These are phyloP conservation scores for Taxidea taxus DNA, from an alignment of 2,113 vertebrate genomes.

Conservation along the genomic window DNA sequence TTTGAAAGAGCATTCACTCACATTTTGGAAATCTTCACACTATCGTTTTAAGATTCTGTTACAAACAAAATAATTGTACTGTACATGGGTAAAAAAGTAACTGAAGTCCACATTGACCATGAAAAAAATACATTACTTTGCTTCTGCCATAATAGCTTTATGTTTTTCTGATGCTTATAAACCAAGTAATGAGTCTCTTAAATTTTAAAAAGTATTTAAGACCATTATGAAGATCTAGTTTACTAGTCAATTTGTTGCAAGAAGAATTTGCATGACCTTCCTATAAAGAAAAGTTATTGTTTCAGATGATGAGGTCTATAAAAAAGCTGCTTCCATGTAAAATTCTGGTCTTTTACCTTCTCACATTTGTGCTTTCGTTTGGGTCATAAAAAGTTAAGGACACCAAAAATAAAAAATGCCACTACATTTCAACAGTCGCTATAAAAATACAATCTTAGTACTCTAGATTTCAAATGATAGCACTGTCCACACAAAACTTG, in stretches of 20 bases:
- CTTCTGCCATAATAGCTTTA: neutral
- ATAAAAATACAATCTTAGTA: constrained; percentile 39
- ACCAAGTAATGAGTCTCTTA: constrained; percentile 46
- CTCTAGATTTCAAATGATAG: neutral
- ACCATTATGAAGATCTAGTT: constrained; percentile 28
- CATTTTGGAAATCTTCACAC: constrained; percentile 11
- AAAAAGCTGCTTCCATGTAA: constrained; percentile 52
- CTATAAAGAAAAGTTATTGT: constrained; percentile 60
- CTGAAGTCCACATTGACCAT: neutral
- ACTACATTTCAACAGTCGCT: constrained; percentile 39
- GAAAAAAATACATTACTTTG: constrained; percentile 30
- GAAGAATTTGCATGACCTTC: neutral
- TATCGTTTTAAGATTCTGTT: constrained; percentile 35
- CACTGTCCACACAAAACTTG: neutral
- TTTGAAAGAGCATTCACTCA: neutral
- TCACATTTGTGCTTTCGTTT: constrained; percentile 47
- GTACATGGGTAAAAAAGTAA: constrained; percentile 11
- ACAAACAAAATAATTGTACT: neutral
- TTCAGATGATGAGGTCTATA: constrained; percentile 37
- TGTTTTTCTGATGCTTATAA: constrained; percentile 33
- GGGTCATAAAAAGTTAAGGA: constrained; percentile 58
- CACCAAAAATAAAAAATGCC: constrained; percentile 5
- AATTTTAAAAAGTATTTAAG: constrained; percentile 48
- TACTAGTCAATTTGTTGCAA: constrained; percentile 46
- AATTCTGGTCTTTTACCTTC: constrained; percentile 33